Conservation (phyloP, 2,797 vertebrate genomes). For the Anas bernieri region DNA sequence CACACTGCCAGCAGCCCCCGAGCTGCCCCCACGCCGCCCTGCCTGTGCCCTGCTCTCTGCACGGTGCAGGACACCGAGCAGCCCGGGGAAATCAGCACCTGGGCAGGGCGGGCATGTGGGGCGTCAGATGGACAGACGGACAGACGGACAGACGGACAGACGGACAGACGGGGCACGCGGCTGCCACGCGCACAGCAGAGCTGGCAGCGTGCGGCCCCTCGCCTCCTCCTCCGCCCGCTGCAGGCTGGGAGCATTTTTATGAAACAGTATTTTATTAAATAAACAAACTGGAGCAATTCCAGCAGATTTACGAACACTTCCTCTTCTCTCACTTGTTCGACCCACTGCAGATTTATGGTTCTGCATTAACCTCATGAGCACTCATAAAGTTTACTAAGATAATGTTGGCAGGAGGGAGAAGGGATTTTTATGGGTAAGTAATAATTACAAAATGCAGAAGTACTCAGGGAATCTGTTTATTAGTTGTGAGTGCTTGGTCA, state of each 20-base stretch:
- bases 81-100: rapidly evolving
- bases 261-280: constrained; percentile 63
- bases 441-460: constrained; percentile 71
- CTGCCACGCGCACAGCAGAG: not conserved
- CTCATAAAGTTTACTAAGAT: constrained; percentile 74
- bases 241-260: not conserved
- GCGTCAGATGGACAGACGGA: rapidly evolving
- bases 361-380: constrained; percentile 74
- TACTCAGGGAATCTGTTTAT: constrained; percentile 45
- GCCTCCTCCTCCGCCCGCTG: rapidly evolving
- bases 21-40: not conserved
- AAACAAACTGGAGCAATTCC: constrained; percentile 69
- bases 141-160: rapidly evolving
- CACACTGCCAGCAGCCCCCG: not conserved
- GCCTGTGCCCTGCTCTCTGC: not conserved
- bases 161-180: not conserved
- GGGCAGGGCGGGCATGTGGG: rapidly evolving
- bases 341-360: constrained; percentile 67
- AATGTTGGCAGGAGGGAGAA: constrained; percentile 68
- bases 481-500: not conserved
- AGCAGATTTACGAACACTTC: constrained; percentile 72
- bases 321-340: constrained; percentile 57
- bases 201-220: not conserved
- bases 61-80: not conserved
- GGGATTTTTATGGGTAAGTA: constrained; percentile 64